These are phyloP conservation scores for Lepidotrigona ventralis DNA, from an alignment of 1,140 invertebrate species.

Conservation along the genomic window DNA sequence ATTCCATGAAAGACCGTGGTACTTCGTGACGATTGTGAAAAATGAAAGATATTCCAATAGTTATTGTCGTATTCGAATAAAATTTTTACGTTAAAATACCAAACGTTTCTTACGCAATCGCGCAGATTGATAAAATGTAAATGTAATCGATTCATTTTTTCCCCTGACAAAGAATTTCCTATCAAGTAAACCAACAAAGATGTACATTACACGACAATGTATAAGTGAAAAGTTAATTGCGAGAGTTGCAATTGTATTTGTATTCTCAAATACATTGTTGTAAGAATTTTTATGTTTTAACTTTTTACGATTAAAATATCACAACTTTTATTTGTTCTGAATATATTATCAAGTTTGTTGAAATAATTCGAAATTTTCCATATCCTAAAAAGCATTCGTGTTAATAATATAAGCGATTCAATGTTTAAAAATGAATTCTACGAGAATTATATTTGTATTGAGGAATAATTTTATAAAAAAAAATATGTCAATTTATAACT, in stretches of 20 bases:
- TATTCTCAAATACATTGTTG: background rate
- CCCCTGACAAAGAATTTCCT: background rate
- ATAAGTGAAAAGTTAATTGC: background rate
- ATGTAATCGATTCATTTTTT: background rate
- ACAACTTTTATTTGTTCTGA: too few relatives aligned
- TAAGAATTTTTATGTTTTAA: background rate
- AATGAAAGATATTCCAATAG: background rate
- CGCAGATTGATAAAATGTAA: background rate
- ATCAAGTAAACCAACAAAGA: background rate
- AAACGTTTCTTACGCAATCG: background rate
- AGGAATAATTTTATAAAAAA: background rate
- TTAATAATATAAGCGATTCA: background rate
- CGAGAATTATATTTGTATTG: background rate
- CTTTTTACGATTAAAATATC: too few relatives aligned
- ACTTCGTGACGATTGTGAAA: slow-evolving; percentile 22
- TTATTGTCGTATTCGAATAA: background rate
- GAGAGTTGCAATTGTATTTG: background rate
- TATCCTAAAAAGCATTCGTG: too few relatives aligned
- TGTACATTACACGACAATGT: background rate
- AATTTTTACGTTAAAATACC: background rate
- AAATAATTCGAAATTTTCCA: background rate
- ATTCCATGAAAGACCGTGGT: slow-evolving; percentile 39
- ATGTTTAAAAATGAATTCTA: background rate
- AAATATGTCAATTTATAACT: too few relatives aligned
- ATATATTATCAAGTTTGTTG: background rate